These are phyloP conservation scores for Anadara kagoshimensis DNA, from an alignment of 1,140 invertebrate species.

Conservation along the genomic window DNA sequence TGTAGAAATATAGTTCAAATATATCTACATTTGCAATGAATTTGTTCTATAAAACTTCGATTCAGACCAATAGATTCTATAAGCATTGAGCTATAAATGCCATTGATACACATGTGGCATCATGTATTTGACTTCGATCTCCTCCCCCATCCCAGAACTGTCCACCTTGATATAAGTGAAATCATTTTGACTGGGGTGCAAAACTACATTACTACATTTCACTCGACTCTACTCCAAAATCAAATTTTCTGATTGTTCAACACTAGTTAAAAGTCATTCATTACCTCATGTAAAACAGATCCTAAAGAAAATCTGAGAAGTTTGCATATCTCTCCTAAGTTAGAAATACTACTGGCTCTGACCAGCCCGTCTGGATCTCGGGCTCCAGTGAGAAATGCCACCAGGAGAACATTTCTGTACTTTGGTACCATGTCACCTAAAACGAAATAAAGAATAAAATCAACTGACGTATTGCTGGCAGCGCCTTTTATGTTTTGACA, in stretches of 20 bases:
- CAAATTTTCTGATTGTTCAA: neutral
- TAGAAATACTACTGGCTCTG: conserved; percentile 87
- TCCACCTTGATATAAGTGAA: neutral
- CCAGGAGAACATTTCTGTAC: conserved; percentile 83
- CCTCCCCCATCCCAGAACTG: too few species aligned
- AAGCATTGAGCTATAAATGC: too few species aligned
- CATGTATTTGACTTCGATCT: neutral
- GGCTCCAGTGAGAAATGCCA: conserved; percentile 82
- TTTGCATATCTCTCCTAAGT: conserved; percentile 88
- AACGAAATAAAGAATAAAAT: conserved; percentile 30
- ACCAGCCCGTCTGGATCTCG: conserved; percentile 84
- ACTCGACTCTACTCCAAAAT: neutral
- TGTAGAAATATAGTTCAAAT: neutral
- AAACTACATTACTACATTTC: neutral
- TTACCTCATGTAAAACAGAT: conserved; percentile 83
- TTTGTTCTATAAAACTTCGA: too few species aligned
- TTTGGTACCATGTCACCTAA: conserved; percentile 83
- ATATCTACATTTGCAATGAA: neutral
- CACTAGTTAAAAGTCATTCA: neutral
- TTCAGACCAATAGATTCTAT: too few species aligned
- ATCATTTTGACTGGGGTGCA: neutral
- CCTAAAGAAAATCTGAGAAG: conserved; percentile 84
- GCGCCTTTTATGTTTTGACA: too few species aligned
- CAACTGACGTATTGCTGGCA: too few species aligned
- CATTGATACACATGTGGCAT: too few species aligned